A percentile compares a stretch with the other conserved stretches of the same genome.
Evolutionary conservation across 2,113 vertebrate species (phyloP).

Genomic region (Odontesthes bonariensis): DNA sequence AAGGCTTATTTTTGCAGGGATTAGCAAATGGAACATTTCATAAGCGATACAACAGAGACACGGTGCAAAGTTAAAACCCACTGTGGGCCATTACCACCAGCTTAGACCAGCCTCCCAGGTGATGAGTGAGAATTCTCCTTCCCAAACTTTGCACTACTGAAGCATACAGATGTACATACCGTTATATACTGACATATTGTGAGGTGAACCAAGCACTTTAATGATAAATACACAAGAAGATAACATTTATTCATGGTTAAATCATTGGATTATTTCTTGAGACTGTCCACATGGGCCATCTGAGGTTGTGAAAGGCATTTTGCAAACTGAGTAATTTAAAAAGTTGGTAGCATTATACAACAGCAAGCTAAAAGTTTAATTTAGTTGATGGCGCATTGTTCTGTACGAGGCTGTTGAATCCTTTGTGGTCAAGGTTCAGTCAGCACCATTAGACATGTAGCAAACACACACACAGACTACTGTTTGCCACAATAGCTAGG

Average conservation of each 20-base stretch:
- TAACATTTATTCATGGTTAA: neutral
- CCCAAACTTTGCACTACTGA: neutral
- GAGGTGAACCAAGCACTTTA: neutral
- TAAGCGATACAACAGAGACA: slow-evolving; percentile 62
- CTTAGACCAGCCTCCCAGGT: slow-evolving; percentile 7
- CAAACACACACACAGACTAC: too few relatives aligned
- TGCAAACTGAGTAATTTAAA: too few relatives aligned
- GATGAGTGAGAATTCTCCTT: neutral
- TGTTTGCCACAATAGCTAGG: too few relatives aligned
- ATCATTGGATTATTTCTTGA: too few relatives aligned
- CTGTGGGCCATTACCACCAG: slow-evolving; percentile 34
- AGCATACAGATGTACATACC: neutral
- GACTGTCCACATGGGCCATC: too few relatives aligned
- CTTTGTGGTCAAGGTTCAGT: too few relatives aligned
- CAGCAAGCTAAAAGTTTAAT: neutral
- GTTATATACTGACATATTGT: neutral
- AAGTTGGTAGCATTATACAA: neutral
- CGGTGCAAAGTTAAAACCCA: slow-evolving; percentile 42
- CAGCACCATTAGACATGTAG: too few relatives aligned
- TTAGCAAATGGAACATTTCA: slow-evolving; percentile 83
- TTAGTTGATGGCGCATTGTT: neutral
- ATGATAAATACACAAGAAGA: neutral
- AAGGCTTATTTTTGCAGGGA: slow-evolving; percentile 76
- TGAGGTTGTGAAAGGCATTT: too few relatives aligned
- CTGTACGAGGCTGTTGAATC: neutral